These are phyloP conservation scores for Dinothrombium tinctorium DNA, from an alignment of 1,140 invertebrate genomes.

Conservation along the genomic window DNA sequence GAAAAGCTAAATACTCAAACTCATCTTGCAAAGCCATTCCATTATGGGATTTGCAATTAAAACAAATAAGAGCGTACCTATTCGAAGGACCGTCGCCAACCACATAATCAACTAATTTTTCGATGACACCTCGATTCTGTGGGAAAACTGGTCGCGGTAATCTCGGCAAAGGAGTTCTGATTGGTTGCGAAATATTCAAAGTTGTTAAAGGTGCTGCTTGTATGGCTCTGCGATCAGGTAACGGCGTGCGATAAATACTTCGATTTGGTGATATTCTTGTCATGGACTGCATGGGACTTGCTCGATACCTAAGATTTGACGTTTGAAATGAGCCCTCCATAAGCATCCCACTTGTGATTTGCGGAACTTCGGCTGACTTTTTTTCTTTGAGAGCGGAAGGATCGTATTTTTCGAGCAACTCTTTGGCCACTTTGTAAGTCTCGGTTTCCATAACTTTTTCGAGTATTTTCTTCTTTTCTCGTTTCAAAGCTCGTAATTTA, in stretches of 20 bases:
- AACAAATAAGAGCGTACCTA: conserved; percentile 81
- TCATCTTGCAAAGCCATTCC: conserved; percentile 92
- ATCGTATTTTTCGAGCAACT: conserved; percentile 69
- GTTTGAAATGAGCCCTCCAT: no score
- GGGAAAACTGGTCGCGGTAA: conserved; percentile 28
- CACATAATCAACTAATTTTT: conserved; percentile 74
- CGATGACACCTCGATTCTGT: conserved; percentile 40
- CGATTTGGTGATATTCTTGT: no score
- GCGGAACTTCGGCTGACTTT: background rate
- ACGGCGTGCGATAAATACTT: background rate
- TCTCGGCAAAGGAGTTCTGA: conserved; percentile 19
- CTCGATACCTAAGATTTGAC: no score
- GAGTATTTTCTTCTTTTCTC: conserved; percentile 63
- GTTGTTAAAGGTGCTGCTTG: no score
- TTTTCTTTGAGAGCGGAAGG: conserved; percentile 28
- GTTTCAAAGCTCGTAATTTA: conserved; percentile 41
- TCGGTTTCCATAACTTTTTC: conserved; percentile 92
- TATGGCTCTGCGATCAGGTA: background rate
- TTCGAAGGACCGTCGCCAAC: conserved; percentile 84
- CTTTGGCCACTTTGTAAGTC: conserved; percentile 85
- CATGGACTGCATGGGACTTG: no score
- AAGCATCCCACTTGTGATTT: no score
- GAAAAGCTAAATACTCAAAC: conserved; percentile 73
- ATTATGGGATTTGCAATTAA: conserved; percentile 69
- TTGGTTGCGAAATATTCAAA: background rate